These are phyloP conservation scores for Callipepla californica DNA, from an alignment of 2,113 vertebrate genomes.

Conservation along the genomic window DNA sequence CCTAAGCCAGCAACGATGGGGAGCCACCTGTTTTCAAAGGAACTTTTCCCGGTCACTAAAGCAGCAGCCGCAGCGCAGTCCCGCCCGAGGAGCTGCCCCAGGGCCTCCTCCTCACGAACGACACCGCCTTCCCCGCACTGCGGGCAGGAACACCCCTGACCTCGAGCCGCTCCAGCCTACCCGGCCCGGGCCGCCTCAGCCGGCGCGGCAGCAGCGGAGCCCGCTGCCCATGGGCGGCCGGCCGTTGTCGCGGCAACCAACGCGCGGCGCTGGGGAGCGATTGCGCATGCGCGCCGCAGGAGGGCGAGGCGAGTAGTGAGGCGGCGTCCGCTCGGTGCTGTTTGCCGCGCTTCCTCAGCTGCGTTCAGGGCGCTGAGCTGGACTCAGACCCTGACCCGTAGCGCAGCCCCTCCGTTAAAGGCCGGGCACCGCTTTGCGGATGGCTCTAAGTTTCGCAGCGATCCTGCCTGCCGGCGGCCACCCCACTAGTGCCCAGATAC, in stretches of 20 bases:
- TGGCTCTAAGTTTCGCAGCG: fast-evolving
- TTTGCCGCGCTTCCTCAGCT: no score
- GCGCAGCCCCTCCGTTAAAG: fast-evolving
- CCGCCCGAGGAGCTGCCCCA: fast-evolving
- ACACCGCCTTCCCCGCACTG: not conserved
- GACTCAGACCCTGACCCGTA: fast-evolving
- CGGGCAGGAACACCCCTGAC: not conserved
- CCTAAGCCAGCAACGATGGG: not conserved
- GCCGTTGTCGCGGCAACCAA: not conserved
- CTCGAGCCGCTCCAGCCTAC: not conserved
- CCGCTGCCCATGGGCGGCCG: not conserved
- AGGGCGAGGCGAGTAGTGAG: not conserved
- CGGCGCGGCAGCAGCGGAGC: no score
- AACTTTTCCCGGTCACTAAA: not conserved
- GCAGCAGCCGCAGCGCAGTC: not conserved
- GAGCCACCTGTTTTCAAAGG: not conserved
- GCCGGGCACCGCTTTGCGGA: fast-evolving
- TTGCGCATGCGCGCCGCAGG: not conserved
- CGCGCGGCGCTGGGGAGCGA: not conserved
- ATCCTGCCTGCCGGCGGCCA: fast-evolving
- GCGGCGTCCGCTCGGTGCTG: no score
- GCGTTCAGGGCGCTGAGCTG: not conserved
- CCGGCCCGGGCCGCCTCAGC: no score
- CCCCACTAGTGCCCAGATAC: not conserved
- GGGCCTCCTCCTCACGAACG: not conserved